Evolutionary conservation across 2,113 vertebrate species (phyloP), one percentile per base, ranked within the genome.

Genomic region (Protobothrops flavoviridis): DNA sequence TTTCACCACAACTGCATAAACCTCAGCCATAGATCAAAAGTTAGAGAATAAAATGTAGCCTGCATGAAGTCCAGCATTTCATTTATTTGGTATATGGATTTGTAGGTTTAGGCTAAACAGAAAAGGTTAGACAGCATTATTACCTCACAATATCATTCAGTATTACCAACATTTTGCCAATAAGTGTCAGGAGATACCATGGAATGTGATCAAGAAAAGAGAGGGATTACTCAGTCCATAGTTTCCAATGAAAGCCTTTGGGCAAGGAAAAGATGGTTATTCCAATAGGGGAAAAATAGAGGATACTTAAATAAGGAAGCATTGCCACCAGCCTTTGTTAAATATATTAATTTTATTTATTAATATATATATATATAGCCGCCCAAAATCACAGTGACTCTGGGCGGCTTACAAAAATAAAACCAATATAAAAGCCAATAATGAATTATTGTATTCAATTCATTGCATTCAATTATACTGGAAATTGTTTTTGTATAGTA

Each of bases 11-110:
- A 90, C 26, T 53, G 24, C 15, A 57, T 39, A 91, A 91, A 59
- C 10, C 69, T 1, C n/a, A 7, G 48, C 48, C 86, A 89, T 91
- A 89, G 64, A 85, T 85, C 87, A 91, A 53, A 94, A 86, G 24
- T 21, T 39, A 74, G n/a, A 94, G 48, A 85, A 52, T 17, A 90
- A 89, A 92, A 94, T 69, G 69, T 86, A 55, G 87, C 81, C 20
- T 89, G 53, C 50, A 33, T 55, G 45, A 85, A 90, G 90, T 74
- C 11, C 88, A 85, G 87, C 26, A 57, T 45, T 39, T 43, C 29
- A 48, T 61, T 92, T n/a, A 48, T 88, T 88, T 48, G 12, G 1
- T 59, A 43, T n/a, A 45, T 59, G 85, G 48, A 91, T 48, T 24
- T 91, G 57, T 86, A 61, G 17, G 43, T 24, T 57, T 48, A 57